A percentile compares a stretch with the other conserved stretches of the same genome.
phyloP scores from a whole-genome alignment of 2,113 vertebrate species.

The Mesocricetus auratus region DNA sequence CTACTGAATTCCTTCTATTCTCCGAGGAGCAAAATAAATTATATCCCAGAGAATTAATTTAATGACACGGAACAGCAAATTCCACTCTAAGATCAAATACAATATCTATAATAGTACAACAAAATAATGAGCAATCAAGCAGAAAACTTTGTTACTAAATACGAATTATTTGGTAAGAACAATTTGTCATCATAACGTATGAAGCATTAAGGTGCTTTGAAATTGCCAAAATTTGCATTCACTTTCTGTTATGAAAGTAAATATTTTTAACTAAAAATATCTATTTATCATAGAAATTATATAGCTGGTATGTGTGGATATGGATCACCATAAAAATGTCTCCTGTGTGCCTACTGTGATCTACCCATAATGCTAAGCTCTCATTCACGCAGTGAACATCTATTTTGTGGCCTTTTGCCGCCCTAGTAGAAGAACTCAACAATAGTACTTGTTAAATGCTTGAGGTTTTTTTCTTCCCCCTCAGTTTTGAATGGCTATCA shows the following conservation, averaged over 20 bases:
- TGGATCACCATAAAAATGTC: not conserved
- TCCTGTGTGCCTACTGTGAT: not conserved
- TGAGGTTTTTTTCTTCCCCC: not conserved
- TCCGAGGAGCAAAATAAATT: conserved; percentile 76
- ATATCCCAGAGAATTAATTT: conserved; percentile 76
- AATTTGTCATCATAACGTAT: conserved; percentile 64
- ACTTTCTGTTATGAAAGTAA: conserved; percentile 72
- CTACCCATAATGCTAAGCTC: not conserved
- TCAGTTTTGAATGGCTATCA: not conserved
- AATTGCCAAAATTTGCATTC: conserved; percentile 70
- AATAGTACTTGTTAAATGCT: not conserved
- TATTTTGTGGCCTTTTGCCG: not conserved
- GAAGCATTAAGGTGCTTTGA: conserved; percentile 53
- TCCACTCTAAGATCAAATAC: conserved; percentile 71
- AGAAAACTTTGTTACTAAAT: conserved; percentile 76
- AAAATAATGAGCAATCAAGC: conserved; percentile 79
- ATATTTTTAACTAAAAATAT: conserved; percentile 73
- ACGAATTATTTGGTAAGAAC: conserved; percentile 69
- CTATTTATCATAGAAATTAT: conserved; percentile 63
- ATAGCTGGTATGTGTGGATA: conserved; percentile 8
- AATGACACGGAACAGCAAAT: conserved; percentile 74
- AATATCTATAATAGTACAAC: conserved; percentile 75
- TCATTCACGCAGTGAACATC: not conserved
- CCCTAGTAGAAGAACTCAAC: not conserved
- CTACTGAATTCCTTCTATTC: conserved; percentile 62